phyloP scores from a whole-genome alignment of 2,113 vertebrate genomes.

The Hippolais icterina region DNA sequence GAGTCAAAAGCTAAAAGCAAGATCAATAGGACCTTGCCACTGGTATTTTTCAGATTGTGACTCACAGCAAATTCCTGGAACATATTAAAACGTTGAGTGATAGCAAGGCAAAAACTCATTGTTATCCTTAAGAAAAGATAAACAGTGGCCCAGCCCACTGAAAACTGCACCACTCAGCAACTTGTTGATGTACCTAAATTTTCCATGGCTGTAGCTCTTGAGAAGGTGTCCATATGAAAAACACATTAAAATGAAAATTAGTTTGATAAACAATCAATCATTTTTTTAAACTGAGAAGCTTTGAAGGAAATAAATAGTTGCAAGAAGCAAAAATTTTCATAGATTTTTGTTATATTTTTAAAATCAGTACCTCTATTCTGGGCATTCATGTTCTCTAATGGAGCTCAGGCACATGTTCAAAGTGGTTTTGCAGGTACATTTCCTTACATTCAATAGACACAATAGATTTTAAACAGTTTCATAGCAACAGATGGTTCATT shows the following conservation, averaged over 20 bases:
- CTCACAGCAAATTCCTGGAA: neutral
- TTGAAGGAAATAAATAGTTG: neutral
- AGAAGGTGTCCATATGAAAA: neutral
- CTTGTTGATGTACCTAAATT: neutral
- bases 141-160: neutral
- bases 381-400: neutral
- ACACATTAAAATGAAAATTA: neutral
- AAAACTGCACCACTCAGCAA: neutral
- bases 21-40: neutral
- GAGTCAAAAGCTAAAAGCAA: neutral
- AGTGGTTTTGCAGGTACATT: slow-evolving; percentile 30
- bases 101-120: neutral
- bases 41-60: neutral
- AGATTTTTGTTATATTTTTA: neutral
- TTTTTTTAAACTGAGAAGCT: neutral
- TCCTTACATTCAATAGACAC: slow-evolving; percentile 39
- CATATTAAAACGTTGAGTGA: neutral
- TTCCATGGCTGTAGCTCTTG: neutral
- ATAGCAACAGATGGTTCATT: slow-evolving; percentile 36
- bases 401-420: neutral
- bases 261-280: neutral
- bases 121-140: neutral
- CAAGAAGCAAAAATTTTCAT: neutral
- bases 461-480: slow-evolving; percentile 58
- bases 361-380: neutral